Base-by-base conservation (phyloP, 2,113 vertebrate species). In the Phylloscopus trochiloides region DNA sequence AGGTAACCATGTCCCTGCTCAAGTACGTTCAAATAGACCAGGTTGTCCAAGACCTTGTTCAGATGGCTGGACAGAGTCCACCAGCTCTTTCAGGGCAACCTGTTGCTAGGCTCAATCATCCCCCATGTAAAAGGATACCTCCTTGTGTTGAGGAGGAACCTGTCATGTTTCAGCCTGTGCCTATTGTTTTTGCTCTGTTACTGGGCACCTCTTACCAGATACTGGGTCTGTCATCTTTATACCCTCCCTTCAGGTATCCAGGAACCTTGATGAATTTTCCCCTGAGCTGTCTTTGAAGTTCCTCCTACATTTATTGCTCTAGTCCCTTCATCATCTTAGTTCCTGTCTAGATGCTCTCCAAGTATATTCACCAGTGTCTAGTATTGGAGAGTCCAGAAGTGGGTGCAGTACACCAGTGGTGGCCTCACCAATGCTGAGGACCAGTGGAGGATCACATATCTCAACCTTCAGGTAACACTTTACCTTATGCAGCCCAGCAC, bases 371-470 rank as follows among this genome's bases (percentile, higher is more conserved):
- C 2, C 3, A n/a, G 13, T 66, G 4, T 31, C 5, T 14, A 66
- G 14, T 17, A 29, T 2, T 42, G 48, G 10, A 9, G 10, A 77
- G 42, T 13, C 14, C n/a, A n/a, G n/a, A 67, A 70, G 7, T 5
- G 4, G 11, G 13, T 0, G 3, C 6, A 29, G 7, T 12, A 38
- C 2, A 6, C 4, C 31, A 48, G 5, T 2, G 1, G 15, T 54
- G 24, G 38, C 24, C 59, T 54, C 40, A 48, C 5, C 17, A 55
- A 10, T 32, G 50, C 9, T 18, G 31, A 73, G 22, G 11, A 54
- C 13, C 2, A 6, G 24, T 25, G 19, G 68, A 52, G 24, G 14
- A 68, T 43, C 22, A 34, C 9, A 3, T 34, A 14, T 31, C 9
- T 77, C 20, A 22, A 4, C 4, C 54, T 58, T 10, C 10, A 14